Conservation (phyloP, 2,113 vertebrate species). For the Malurus alboscapulatus region DNA sequence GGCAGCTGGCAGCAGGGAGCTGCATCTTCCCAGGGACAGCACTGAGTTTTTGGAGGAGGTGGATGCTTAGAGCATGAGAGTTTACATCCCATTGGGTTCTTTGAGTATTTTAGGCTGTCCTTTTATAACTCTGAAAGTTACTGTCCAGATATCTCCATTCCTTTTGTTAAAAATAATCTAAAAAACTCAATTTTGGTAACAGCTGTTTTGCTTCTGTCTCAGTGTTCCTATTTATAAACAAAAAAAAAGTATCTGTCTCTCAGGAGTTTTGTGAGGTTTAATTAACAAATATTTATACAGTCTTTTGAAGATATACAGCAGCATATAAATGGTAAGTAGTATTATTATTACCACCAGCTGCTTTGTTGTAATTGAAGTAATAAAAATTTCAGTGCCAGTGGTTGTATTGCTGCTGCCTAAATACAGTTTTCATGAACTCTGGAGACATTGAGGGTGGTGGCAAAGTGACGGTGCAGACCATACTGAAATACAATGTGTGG, state of each 20-base stretch:
- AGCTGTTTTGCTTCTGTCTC: not conserved
- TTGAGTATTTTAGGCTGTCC: not conserved
- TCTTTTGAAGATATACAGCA: constrained; percentile 13
- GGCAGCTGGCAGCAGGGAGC: not conserved
- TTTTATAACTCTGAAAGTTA: not conserved
- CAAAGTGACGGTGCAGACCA: not conserved
- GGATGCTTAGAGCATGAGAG: not conserved
- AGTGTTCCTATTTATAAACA: not conserved
- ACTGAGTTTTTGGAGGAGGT: not conserved
- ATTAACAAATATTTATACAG: constrained; percentile 26
- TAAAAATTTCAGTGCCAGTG: constrained; percentile 2
- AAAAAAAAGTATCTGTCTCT: not conserved
- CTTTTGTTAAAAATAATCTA: not conserved
- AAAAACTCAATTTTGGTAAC: not conserved
- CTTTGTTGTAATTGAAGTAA: not conserved
- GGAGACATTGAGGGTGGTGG: not conserved
- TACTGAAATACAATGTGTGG: not conserved
- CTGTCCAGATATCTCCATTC: not conserved
- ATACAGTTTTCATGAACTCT: not conserved
- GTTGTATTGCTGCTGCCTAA: not conserved
- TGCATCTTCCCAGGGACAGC: not conserved
- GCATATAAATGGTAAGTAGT: constrained; percentile 1
- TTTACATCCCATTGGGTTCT: not conserved
- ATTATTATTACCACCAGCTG: constrained; percentile 11
- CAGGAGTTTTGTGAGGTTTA: not conserved